A percentile compares a stretch with the other conserved stretches of the same genome.
phyloP scores from a whole-genome alignment of 2,888 invertebrate species.

The Spicauda simplicius region DNA sequence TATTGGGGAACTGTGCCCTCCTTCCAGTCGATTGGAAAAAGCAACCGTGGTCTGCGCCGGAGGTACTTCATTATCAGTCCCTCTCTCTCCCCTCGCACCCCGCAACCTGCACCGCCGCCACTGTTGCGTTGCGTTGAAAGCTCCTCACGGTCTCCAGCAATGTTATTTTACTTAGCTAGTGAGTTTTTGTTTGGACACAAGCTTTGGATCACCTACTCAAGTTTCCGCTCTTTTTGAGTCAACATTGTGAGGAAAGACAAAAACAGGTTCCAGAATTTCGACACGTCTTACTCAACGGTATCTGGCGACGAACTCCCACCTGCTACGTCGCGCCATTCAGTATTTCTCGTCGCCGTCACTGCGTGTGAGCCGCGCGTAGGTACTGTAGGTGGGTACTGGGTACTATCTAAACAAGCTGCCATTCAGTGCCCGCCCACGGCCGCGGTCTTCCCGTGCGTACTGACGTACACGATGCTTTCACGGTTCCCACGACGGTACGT shows the following conservation, averaged over 20 bases:
- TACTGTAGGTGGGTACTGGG: background rate
- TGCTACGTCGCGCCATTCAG: conserved; percentile 5
- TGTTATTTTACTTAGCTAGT: background rate
- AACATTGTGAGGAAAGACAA: background rate
- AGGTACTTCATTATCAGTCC: conserved; percentile 23
- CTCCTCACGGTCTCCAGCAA: background rate
- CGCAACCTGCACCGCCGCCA: no score
- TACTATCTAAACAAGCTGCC: background rate
- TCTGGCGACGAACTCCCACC: conserved; percentile 7
- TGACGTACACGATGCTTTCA: background rate
- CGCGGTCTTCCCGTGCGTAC: conserved; percentile 1
- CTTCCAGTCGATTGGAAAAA: conserved; percentile 4
- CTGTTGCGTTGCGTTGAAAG: conserved; percentile 6
- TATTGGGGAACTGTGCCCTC: background rate
- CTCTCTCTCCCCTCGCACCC: background rate
- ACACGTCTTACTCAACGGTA: background rate
- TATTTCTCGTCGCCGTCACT: background rate
- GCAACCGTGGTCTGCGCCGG: conserved; percentile 9
- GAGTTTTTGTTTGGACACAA: background rate
- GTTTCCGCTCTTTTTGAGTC: background rate
- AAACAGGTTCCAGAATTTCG: background rate
- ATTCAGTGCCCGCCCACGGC: background rate
- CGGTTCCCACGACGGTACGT: background rate
- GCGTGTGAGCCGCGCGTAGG: conserved; percentile 4
- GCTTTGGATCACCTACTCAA: background rate